These are phyloP conservation scores for Furnarius figulus DNA, from an alignment of 2,113 vertebrate species.

Conservation along the genomic window DNA sequence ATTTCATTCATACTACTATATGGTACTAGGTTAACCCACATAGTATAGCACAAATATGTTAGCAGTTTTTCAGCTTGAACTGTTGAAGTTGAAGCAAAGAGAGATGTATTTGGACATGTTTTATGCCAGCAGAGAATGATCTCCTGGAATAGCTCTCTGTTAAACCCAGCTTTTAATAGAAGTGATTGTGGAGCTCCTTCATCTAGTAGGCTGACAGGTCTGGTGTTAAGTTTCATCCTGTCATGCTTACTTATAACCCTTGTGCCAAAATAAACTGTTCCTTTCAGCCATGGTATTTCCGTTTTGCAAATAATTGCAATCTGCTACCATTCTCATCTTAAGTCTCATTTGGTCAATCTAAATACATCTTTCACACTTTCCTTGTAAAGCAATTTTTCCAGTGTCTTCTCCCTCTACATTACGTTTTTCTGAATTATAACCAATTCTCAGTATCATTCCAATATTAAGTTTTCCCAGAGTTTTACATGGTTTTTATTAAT, in stretches of 20 bases:
- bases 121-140: not conserved
- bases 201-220: constrained; percentile 3
- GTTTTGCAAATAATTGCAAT: constrained; percentile 12
- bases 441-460: not conserved
- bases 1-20: not conserved
- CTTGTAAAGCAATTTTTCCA: not conserved
- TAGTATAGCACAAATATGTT: not conserved
- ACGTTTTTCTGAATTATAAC: not conserved
- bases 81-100: not conserved
- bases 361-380: not conserved
- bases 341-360: not conserved
- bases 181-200: constrained; percentile 15
- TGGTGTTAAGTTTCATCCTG: constrained; percentile 50
- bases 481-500: not conserved
- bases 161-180: constrained; percentile 45
- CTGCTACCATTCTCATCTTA: not conserved
- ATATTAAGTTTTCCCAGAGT: not conserved
- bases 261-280: constrained; percentile 44
- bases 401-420: not conserved
- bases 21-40: not conserved
- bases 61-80: not conserved
- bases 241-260: constrained; percentile 16
- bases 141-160: not conserved
- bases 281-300: constrained; percentile 28
- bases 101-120: not conserved